Percentiles rank a stretch among this genome's conserved stretches.
These are phyloP conservation scores for Eupeodes corollae DNA, from an alignment of 1,140 invertebrate genomes.

Conservation along the genomic window DNA sequence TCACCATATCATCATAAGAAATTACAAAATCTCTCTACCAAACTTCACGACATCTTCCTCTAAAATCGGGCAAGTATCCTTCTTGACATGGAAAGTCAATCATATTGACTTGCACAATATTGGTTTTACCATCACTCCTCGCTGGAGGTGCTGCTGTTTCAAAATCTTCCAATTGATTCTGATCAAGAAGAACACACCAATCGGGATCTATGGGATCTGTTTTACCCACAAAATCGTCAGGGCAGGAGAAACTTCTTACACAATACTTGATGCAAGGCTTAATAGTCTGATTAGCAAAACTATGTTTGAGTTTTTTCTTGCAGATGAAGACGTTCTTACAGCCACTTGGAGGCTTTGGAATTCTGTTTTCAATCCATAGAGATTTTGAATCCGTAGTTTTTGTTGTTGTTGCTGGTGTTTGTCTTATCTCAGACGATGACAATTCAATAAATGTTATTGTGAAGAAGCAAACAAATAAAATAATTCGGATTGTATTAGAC, in stretches of 20 bases:
- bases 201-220: no score
- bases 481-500: neutral
- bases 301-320: constrained; percentile 17
- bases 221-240: constrained; percentile 14
- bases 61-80: constrained; percentile 27
- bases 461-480: no score
- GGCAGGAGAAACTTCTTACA: constrained; percentile 22
- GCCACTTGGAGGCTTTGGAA: constrained; percentile 12
- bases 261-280: constrained; percentile 28
- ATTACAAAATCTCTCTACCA: constrained; percentile 14
- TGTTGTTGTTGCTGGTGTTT: constrained; percentile 8
- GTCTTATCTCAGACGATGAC: neutral
- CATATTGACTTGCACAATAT: constrained; percentile 26
- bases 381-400: constrained; percentile 4
- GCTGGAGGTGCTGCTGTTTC: no score
- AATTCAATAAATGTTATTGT: neutral
- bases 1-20: no score
- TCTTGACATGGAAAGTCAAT: constrained; percentile 34
- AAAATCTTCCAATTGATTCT: no score
- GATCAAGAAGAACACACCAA: no score
- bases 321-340: constrained; percentile 19
- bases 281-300: constrained; percentile 8
- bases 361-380: constrained; percentile 20
- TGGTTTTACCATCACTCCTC: neutral
- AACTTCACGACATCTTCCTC: constrained; percentile 29